A percentile compares a stretch with the other conserved stretches of the same genome.
phyloP scores from a whole-genome alignment of 2,113 vertebrate genomes.

The Amphilophus citrinellus region DNA sequence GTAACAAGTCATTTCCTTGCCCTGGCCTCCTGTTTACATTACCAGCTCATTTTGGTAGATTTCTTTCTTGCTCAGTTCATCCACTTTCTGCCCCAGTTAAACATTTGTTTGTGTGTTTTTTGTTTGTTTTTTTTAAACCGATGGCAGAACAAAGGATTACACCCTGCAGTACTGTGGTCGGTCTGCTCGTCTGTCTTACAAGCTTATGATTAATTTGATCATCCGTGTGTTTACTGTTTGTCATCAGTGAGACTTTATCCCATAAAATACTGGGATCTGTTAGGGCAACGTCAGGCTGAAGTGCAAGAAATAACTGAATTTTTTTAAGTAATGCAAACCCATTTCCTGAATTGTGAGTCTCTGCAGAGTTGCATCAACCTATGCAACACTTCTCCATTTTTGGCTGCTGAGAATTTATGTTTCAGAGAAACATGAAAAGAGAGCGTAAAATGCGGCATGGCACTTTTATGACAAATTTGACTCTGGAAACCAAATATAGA shows the following conservation, averaged over 20 bases:
- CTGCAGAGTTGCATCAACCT: slow-evolving; percentile 16
- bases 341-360: neutral
- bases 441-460: neutral
- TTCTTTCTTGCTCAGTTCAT: neutral
- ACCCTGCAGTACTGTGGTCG: slow-evolving; percentile 1
- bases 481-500: neutral
- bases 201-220: slow-evolving; percentile 51
- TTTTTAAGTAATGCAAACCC: neutral
- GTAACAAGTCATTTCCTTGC: neutral
- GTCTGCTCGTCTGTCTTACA: neutral
- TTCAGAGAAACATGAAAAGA: neutral
- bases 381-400: slow-evolving; percentile 49
- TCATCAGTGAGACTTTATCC: slow-evolving; percentile 17
- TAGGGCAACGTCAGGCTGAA: neutral
- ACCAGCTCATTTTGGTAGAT: neutral
- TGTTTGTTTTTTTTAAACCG: neutral
- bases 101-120: slow-evolving; percentile 57
- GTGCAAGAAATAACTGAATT: slow-evolving; percentile 1
- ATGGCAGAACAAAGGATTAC: slow-evolving; percentile 47
- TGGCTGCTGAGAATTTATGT: neutral
- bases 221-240: slow-evolving; percentile 52
- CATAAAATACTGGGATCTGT: neutral
- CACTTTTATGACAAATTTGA: neutral
- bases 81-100: slow-evolving; percentile 30
- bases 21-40: neutral